Evolutionary conservation across 2,888 invertebrate genomes (phyloP).

Genomic region (Tanaodytes sp.): DNA sequence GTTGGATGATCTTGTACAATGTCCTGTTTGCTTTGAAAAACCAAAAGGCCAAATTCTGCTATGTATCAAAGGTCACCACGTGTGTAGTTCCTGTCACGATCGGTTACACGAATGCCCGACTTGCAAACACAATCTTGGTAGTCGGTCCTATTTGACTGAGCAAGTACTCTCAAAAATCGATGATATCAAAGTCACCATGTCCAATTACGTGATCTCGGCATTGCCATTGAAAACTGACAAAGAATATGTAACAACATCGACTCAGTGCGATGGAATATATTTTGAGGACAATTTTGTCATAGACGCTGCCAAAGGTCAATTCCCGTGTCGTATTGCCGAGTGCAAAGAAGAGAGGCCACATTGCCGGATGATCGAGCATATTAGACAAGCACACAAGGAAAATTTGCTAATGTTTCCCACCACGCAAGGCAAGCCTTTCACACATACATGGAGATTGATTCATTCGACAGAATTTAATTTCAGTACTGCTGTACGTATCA

Average conservation of each 20-base stretch:
- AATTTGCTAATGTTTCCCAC: constrained; percentile 64
- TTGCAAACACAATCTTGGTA: constrained; percentile 74
- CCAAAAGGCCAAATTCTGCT: constrained; percentile 74
- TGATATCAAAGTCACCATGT: constrained; percentile 59
- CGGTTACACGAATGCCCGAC: constrained; percentile 73
- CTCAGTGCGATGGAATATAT: constrained; percentile 22
- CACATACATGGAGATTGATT: constrained; percentile 52
- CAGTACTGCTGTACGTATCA: constrained; percentile 54
- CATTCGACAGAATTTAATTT: constrained; percentile 31
- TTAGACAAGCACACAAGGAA: constrained; percentile 74
- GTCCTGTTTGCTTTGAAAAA: constrained; percentile 77
- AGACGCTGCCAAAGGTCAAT: constrained; percentile 73
- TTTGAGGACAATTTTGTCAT: not conserved
- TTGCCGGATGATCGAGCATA: constrained; percentile 75
- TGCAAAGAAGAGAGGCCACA: constrained; percentile 72
- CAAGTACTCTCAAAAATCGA: constrained; percentile 74
- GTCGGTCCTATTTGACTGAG: constrained; percentile 76
- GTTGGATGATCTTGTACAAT: constrained; percentile 76
- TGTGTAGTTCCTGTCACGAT: constrained; percentile 75
- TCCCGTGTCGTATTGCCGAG: constrained; percentile 74
- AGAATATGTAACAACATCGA: not conserved
- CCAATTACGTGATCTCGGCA: not conserved
- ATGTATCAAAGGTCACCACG: constrained; percentile 77
- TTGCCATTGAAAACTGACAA: not conserved
- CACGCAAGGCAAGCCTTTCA: constrained; percentile 25